phyloP scores from a whole-genome alignment of 2,113 vertebrate genomes.

The Esox niger region DNA sequence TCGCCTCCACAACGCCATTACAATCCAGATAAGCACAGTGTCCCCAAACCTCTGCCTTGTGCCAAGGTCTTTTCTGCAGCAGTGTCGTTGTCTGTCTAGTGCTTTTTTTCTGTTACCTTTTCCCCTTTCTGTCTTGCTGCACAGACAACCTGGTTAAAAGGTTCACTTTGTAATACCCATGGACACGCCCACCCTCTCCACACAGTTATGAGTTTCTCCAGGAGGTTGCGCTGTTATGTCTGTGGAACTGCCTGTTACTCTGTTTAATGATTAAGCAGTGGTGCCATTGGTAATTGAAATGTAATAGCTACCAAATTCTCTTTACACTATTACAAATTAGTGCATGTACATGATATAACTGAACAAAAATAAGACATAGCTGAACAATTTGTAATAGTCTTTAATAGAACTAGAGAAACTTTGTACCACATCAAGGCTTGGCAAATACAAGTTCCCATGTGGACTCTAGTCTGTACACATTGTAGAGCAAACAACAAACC shows the following conservation, averaged over 20 bases:
- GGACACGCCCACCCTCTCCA: not conserved
- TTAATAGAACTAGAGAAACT: not conserved
- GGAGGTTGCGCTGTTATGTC: not conserved
- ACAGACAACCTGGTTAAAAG: not conserved
- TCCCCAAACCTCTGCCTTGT: slow-evolving; percentile 6
- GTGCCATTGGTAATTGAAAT: not conserved
- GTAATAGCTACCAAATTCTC: not conserved
- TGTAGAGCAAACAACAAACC: too few species aligned
- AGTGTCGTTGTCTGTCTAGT: not conserved
- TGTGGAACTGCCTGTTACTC: not conserved
- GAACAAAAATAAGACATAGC: not conserved
- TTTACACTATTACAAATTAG: not conserved
- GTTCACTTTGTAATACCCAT: not conserved
- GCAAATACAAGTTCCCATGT: not conserved
- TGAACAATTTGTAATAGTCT: too few species aligned
- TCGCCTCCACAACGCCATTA: slow-evolving; percentile 46
- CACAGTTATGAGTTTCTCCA: not conserved
- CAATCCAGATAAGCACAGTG: not conserved
- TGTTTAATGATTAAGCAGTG: not conserved
- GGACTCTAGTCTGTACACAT: slow-evolving; percentile 29
- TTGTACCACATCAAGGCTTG: not conserved
- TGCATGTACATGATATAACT: too few species aligned
- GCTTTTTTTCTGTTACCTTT: not conserved
- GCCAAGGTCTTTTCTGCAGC: not conserved
- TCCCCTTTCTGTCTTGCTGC: not conserved